Conservation (phyloP, 1,140 invertebrate genomes). For the Pantala flavescens region DNA sequence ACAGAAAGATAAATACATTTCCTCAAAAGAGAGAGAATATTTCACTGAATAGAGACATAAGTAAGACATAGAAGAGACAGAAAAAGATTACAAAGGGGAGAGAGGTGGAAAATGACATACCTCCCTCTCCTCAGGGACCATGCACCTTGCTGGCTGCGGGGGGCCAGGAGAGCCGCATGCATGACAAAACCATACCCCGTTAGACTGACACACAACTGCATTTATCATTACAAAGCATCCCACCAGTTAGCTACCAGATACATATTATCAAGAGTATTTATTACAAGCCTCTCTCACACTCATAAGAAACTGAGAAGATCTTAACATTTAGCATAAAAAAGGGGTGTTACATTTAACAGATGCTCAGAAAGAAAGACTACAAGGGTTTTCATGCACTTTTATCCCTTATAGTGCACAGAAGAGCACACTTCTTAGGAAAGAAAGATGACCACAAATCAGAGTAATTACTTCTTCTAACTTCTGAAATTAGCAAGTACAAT, state of each 20-base stretch:
- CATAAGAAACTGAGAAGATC: no score
- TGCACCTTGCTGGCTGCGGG: slow-evolving; percentile 34
- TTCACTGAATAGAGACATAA: neutral
- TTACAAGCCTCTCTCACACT: no score
- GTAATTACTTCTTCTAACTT: no score
- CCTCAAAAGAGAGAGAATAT: no score
- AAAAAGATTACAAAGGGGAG: slow-evolving; percentile 12
- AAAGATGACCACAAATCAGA: neutral
- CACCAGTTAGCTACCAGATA: no score
- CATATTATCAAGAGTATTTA: neutral
- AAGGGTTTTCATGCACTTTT: neutral
- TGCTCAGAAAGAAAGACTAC: neutral
- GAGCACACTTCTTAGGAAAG: neutral
- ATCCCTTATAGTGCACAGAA: no score
- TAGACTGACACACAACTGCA: neutral
- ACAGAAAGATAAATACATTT: neutral
- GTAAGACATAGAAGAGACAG: neutral
- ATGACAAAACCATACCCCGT: slow-evolving; percentile 37
- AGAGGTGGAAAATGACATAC: slow-evolving; percentile 27
- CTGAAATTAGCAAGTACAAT: no score
- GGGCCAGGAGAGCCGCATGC: slow-evolving; percentile 47
- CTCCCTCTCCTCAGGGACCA: slow-evolving; percentile 35
- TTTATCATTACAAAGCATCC: no score
- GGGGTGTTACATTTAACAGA: neutral
- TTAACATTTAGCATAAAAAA: no score